Percentiles rank a stretch among this genome's conserved stretches.
These are phyloP conservation scores for Ceuthmochares aereus DNA, from an alignment of 2,113 vertebrate species.

Conservation along the genomic window DNA sequence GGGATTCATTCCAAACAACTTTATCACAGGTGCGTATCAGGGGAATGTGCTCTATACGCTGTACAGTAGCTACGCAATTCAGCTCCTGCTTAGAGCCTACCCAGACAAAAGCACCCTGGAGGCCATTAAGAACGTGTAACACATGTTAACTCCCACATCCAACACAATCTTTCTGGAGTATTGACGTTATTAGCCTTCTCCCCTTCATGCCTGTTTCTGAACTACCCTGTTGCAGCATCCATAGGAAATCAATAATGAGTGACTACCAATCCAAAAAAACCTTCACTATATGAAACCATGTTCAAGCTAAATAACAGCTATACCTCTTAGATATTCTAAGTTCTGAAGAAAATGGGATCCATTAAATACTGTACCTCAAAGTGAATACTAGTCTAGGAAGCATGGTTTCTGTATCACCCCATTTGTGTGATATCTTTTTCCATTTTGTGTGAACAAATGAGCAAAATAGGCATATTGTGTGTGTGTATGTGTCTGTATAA, in stretches of 20 bases:
- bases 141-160: not conserved
- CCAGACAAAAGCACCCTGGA: not conserved
- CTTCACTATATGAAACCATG: not conserved
- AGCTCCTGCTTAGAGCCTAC: not conserved
- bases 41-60: not conserved
- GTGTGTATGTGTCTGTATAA: accelerated
- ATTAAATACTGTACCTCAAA: not conserved
- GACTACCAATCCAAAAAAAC: not conserved
- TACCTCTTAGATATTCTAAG: accelerated
- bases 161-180: not conserved
- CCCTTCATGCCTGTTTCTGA: not conserved
- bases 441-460: not conserved
- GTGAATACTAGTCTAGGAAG: not conserved
- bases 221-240: not conserved
- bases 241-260: not conserved
- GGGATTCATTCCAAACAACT: not conserved
- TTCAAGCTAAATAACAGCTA: not conserved
- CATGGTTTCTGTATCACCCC: not conserved
- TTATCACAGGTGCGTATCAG: not conserved
- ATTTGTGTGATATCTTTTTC: not conserved
- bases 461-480: not conserved
- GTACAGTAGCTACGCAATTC: not conserved
- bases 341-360: not conserved
- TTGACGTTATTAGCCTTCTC: not conserved
- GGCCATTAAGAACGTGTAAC: not conserved